These are phyloP conservation scores for Gymnodraco acuticeps DNA, from an alignment of 2,797 vertebrate genomes.

Conservation along the genomic window DNA sequence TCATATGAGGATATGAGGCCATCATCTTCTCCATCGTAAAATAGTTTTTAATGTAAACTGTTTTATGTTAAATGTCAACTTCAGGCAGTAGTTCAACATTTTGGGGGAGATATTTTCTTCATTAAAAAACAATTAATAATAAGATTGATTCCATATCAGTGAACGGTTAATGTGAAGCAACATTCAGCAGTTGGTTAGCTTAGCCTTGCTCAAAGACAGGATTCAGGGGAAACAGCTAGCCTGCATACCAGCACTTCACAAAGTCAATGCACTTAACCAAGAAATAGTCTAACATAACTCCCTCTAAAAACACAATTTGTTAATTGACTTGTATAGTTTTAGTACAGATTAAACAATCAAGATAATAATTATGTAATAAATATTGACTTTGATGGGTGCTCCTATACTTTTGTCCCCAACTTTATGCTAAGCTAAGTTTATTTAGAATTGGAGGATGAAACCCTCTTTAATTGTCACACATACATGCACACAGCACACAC, in stretches of 20 bases:
- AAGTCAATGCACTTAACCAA: background rate
- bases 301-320: background rate
- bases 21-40: background rate
- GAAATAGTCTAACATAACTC: background rate
- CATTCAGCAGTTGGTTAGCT: background rate
- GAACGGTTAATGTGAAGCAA: background rate
- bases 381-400: too few species aligned
- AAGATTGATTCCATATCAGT: background rate
- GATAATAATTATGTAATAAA: too few species aligned
- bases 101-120: background rate
- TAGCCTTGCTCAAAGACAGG: background rate
- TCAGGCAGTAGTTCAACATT: background rate
- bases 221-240: background rate
- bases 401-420: background rate
- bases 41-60: background rate
- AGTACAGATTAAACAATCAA: too few species aligned
- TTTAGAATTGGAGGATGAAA: too few species aligned
- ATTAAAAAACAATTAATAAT: background rate
- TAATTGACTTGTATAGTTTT: too few species aligned
- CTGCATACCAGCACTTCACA: background rate
- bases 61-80: background rate
- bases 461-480: too few species aligned
- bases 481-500: too few species aligned
- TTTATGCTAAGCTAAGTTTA: background rate
- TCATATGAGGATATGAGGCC: slow-evolving; percentile 21